phyloP scores from a whole-genome alignment of 2,113 vertebrate species.

The Illadopsis cleaveri region DNA sequence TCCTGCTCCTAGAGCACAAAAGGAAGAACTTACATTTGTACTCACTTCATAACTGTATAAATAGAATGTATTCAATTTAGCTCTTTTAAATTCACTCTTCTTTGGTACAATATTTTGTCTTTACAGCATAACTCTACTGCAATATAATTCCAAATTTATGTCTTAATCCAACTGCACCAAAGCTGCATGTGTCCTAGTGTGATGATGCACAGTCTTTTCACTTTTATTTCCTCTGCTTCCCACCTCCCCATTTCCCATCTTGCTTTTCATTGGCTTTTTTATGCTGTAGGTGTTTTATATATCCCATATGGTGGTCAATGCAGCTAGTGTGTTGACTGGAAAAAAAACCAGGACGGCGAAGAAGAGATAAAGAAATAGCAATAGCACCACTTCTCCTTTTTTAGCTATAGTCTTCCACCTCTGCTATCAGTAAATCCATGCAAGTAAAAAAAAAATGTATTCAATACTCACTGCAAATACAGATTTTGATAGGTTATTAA shows the following conservation, averaged over 20 bases:
- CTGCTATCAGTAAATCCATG: background rate
- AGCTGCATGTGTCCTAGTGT: background rate
- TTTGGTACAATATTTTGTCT: background rate
- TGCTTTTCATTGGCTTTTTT: background rate
- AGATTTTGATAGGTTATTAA: background rate
- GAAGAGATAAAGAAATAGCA: background rate
- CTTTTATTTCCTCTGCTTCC: background rate
- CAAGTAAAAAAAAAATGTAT: background rate
- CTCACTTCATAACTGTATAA: rapidly evolving
- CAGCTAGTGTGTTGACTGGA: background rate
- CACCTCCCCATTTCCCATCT: background rate
- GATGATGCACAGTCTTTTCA: background rate
- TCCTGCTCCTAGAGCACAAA: background rate
- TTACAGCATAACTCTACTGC: background rate
- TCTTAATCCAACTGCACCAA: background rate
- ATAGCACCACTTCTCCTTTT: background rate
- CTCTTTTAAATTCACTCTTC: background rate
- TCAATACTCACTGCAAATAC: background rate
- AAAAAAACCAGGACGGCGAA: background rate
- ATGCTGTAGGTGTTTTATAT: background rate
- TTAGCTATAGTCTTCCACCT: background rate
- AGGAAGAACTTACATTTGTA: background rate
- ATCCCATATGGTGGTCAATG: background rate
- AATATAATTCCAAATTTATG: background rate
- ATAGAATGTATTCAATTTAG: too few species aligned